These are phyloP conservation scores for Crypturellus tataupa DNA, from an alignment of 2,797 vertebrate genomes.

Conservation along the genomic window DNA sequence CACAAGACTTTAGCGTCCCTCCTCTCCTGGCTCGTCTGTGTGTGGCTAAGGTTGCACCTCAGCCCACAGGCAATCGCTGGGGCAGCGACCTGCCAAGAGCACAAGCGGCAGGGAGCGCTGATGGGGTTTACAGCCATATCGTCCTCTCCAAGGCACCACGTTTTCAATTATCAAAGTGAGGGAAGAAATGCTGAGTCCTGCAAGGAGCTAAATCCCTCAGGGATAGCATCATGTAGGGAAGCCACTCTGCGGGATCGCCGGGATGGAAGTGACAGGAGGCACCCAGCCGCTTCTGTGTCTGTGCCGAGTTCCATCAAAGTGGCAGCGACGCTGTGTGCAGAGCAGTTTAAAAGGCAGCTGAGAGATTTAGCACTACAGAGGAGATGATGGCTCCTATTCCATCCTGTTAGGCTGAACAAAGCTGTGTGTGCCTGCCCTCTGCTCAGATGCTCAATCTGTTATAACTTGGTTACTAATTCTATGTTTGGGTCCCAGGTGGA, in stretches of 20 bases:
- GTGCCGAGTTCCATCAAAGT: neutral
- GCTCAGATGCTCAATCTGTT: neutral
- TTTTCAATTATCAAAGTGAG: neutral
- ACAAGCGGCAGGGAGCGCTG: neutral
- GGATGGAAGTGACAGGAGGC: neutral
- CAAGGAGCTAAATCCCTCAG: neutral
- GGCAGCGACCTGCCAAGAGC: neutral
- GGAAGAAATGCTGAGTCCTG: neutral
- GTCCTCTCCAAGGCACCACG: neutral
- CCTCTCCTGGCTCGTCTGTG: neutral
- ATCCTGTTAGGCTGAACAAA: neutral
- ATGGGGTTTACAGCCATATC: neutral
- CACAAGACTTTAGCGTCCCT: neutral
- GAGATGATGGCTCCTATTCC: slow-evolving; percentile 9
- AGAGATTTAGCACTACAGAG: neutral
- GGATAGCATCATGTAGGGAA: neutral
- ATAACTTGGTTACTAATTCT: neutral
- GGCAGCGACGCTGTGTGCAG: neutral
- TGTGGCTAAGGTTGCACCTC: neutral
- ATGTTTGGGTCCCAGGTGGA: neutral
- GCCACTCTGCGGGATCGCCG: neutral
- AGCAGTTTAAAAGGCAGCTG: neutral
- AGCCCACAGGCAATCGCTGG: rapidly evolving
- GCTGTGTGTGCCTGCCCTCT: neutral
- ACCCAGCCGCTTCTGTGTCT: neutral